Conservation (phyloP, 2,797 vertebrate species). For the Nothura maculosa region DNA sequence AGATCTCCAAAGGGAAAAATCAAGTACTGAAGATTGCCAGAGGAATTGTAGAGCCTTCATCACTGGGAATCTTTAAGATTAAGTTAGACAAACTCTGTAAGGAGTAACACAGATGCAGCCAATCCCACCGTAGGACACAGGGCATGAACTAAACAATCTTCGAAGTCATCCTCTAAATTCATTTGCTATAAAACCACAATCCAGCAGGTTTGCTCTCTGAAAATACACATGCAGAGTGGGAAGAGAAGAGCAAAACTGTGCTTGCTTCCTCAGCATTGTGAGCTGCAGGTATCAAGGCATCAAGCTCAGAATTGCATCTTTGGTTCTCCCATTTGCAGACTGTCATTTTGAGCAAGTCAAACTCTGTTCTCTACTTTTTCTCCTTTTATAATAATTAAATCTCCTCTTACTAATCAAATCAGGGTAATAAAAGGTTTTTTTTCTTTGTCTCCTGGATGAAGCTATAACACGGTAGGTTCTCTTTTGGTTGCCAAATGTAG, state of each 20-base stretch:
- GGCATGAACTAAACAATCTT: not conserved
- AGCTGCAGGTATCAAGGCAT: fast-evolving
- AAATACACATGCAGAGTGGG: not conserved
- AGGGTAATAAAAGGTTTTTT: not conserved
- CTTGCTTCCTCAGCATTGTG: not conserved
- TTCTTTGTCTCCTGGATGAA: not conserved
- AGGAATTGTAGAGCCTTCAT: not conserved
- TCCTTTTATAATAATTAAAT: not conserved
- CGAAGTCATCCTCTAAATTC: not conserved
- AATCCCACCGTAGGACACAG: not conserved
- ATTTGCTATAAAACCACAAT: not conserved
- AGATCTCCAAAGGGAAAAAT: not conserved
- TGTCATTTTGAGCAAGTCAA: not conserved
- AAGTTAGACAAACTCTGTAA: not conserved
- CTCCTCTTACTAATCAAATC: not conserved
- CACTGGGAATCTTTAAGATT: not conserved
- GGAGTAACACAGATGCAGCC: not conserved
- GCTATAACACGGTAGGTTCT: not conserved
- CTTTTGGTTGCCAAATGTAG: not conserved
- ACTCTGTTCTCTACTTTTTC: not conserved
- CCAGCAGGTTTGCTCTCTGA: not conserved
- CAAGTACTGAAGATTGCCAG: not conserved
- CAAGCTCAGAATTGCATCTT: not conserved
- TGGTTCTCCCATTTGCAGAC: too few relatives aligned
- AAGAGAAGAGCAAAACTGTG: not conserved